phyloP scores from a whole-genome alignment of 2,888 invertebrate genomes.

The Spodoptera picta region DNA sequence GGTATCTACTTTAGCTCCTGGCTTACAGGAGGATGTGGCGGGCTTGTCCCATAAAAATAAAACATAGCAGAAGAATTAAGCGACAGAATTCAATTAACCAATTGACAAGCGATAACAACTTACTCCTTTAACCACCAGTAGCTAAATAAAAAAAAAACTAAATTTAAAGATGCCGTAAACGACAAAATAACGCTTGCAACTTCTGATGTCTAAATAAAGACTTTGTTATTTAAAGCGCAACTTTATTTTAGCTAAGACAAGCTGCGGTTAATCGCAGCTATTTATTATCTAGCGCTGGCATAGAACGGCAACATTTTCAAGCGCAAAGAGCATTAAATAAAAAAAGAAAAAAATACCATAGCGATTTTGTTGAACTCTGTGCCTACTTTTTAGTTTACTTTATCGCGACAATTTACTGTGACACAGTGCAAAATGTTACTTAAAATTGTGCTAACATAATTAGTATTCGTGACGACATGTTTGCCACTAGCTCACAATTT shows the following conservation, averaged over 20 bases:
- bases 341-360: constrained; percentile 50
- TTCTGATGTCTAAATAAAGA: constrained; percentile 12
- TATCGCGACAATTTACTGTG: constrained; percentile 36
- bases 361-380: constrained; percentile 37
- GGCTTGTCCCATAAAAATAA: no score
- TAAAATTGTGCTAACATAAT: constrained; percentile 1
- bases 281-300: constrained; percentile 46
- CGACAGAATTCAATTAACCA: no score
- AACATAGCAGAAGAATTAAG: no score
- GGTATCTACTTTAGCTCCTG: no score
- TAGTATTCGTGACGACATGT: background rate
- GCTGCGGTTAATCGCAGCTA: constrained; percentile 46
- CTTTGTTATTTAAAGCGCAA: constrained; percentile 32
- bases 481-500: background rate
- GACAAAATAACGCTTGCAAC: constrained; percentile 5
- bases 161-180: background rate
- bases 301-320: constrained; percentile 37
- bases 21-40: no score
- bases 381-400: constrained; percentile 42
- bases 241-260: constrained; percentile 39
- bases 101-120: no score
- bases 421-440: constrained; percentile 9
- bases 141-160: background rate
- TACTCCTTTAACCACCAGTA: no score
- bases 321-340: constrained; percentile 36